Base-by-base conservation (phyloP, 2,113 vertebrate species). In the Agapornis roseicollis region DNA sequence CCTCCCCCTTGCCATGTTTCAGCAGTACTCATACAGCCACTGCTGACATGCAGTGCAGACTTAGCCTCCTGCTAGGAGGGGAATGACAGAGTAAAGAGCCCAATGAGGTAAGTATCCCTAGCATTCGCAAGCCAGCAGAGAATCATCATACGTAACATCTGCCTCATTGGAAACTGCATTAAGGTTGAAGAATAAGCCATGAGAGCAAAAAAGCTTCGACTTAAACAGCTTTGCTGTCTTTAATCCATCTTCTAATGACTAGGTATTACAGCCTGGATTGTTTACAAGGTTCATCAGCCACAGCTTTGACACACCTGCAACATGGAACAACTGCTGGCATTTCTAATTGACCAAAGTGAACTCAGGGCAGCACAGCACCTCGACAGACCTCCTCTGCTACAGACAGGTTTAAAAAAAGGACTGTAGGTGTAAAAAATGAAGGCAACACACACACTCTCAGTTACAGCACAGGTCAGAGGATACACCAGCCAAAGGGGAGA, bases 191-290 rank as follows among this genome's bases (percentile, higher is more conserved):
- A 87, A 80, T 74, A 90, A 79, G 46, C 53, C 29, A 88, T 11
- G 13, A 84, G 35, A 86, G 42, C 65, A 89, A 89, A 49, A 66
- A 88, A 93, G 55, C 83, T 76, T 49, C 47, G 64, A 84, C 64
- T 82, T 66, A 7, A 90, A 89, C 81, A 73, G 77, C 88, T 90
- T 77, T 79, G 31, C 44, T 85, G 71, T 72, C 90, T 88, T 94
- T 95, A 95, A 96, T 89, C 89, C 55, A 63, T 72, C 66, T 79
- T 88, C 65, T 96, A 95, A 96, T 93, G 31, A 91, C 37, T 58
- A 65, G 79, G 76, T 86, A 66, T 58, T 63, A 47, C 69, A 93
- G 63, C 15, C 70, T 79, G 78, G 55, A 18, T 53, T 89, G 76
- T 94, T 93, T 85, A 74, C 61, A 76, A 76, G 78, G 46, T 25